A percentile compares a stretch with the other conserved stretches of the same genome.
Conservation (phyloP, 2,113 vertebrate genomes). For the Nicator chloris region DNA sequence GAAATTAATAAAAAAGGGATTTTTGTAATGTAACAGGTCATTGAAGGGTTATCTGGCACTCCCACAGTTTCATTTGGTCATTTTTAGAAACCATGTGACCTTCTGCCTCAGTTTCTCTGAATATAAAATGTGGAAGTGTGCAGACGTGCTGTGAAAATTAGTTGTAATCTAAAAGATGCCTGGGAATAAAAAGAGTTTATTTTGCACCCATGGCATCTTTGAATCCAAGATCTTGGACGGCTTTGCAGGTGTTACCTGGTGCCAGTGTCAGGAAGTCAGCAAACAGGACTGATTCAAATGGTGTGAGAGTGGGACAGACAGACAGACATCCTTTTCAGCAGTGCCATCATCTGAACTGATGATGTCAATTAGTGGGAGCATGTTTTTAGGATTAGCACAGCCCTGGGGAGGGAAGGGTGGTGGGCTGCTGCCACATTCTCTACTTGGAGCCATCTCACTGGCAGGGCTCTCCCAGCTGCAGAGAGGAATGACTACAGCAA, state of each 20-base stretch:
- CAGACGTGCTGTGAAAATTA: neutral
- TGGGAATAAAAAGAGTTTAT: neutral
- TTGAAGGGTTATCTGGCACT: neutral
- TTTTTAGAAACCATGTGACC: neutral
- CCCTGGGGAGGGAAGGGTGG: neutral
- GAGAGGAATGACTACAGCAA: neutral
- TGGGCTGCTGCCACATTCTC: neutral
- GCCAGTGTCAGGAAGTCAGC: neutral
- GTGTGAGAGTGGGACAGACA: neutral
- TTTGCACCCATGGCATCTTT: neutral
- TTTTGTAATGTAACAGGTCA: neutral
- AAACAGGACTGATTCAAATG: neutral
- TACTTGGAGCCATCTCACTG: neutral
- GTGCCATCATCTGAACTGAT: neutral
- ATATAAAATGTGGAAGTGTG: neutral
- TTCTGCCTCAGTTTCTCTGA: neutral
- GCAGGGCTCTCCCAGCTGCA: neutral
- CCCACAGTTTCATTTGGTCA: neutral
- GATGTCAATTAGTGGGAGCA: neutral
- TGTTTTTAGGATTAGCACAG: neutral
- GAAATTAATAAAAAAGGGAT: neutral
- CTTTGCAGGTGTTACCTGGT: neutral
- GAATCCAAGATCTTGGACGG: neutral
- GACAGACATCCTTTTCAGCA: neutral
- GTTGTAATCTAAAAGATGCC: neutral